These are phyloP conservation scores for Leucozona laternaria DNA, from an alignment of 2,888 invertebrate genomes.

Conservation along the genomic window DNA sequence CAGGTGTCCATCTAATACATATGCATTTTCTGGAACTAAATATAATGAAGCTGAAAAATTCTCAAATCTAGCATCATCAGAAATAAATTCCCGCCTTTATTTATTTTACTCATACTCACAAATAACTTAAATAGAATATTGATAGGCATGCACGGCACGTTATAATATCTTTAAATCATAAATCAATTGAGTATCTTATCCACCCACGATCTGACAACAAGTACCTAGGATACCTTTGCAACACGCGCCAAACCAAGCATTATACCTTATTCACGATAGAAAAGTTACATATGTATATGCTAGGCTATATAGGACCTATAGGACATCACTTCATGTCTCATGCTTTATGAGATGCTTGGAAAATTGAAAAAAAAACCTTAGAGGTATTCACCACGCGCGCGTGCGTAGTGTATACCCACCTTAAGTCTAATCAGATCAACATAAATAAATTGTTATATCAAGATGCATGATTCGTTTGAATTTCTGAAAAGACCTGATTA, in stretches of 20 bases:
- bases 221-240: slow-evolving; percentile 16
- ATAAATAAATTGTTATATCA: slow-evolving; percentile 69
- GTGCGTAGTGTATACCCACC: not conserved
- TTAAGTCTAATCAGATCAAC: slow-evolving; percentile 63
- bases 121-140: slow-evolving; percentile 34
- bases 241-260: slow-evolving; percentile 12
- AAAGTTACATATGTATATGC: not conserved
- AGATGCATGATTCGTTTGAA: slow-evolving; percentile 57
- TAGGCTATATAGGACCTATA: not conserved
- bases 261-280: not conserved
- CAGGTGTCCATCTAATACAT: not conserved
- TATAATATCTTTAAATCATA: slow-evolving; percentile 41
- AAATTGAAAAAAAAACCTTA: slow-evolving; percentile 69
- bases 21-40: not conserved
- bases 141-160: slow-evolving; percentile 54
- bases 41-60: not conserved
- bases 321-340: slow-evolving; percentile 27
- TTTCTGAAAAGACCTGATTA: slow-evolving; percentile 49
- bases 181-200: slow-evolving; percentile 55
- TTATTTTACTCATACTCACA: not conserved
- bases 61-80: not conserved
- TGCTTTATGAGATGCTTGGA: slow-evolving; percentile 26
- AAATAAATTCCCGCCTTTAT: not conserved
- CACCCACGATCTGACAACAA: slow-evolving; percentile 66
- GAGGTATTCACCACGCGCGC: slow-evolving; percentile 15